Percentiles rank a stretch among this genome's conserved stretches.
Conservation (phyloP, 2,888 invertebrate species). For the Lepetodrilus schrolli region DNA sequence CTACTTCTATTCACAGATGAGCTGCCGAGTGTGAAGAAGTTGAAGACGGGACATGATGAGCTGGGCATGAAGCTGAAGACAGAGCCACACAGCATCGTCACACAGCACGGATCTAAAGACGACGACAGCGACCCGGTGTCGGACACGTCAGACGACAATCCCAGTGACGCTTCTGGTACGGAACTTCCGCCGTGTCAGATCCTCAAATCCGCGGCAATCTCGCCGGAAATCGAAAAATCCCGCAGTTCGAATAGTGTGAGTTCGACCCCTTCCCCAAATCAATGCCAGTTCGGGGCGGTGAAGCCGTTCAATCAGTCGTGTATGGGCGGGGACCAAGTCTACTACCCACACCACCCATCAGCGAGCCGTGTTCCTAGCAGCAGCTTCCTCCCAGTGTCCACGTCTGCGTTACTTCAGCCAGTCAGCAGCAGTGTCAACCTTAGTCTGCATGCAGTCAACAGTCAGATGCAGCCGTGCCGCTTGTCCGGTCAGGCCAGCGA, state of each 20-base stretch:
- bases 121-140: conserved; percentile 51
- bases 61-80: conserved; percentile 35
- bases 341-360: conserved; percentile 68
- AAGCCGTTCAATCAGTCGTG: conserved; percentile 54
- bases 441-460: conserved; percentile 47
- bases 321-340: conserved; percentile 60
- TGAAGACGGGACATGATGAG: conserved; percentile 27
- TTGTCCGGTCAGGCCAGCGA: conserved; percentile 56
- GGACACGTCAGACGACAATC: conserved; percentile 46
- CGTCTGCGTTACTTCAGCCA: conserved; percentile 53
- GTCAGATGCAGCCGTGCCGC: conserved; percentile 59
- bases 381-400: conserved; percentile 60
- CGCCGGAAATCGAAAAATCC: conserved; percentile 26
- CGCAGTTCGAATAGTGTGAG: conserved; percentile 20
- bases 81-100: conserved; percentile 1
- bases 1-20: background rate
- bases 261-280: conserved; percentile 45
- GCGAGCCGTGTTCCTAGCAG: conserved; percentile 51
- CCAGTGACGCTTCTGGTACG: conserved; percentile 47
- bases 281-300: conserved; percentile 56
- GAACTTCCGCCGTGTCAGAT: conserved; percentile 51
- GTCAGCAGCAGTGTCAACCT: conserved; percentile 53
- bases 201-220: conserved; percentile 36
- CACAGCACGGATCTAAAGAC: conserved; percentile 23
- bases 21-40: conserved; percentile 10